Percentiles rank a stretch among this genome's conserved stretches.
Evolutionary conservation across 1,140 invertebrate species (phyloP).

Genomic region (Aleiodes sp.): DNA sequence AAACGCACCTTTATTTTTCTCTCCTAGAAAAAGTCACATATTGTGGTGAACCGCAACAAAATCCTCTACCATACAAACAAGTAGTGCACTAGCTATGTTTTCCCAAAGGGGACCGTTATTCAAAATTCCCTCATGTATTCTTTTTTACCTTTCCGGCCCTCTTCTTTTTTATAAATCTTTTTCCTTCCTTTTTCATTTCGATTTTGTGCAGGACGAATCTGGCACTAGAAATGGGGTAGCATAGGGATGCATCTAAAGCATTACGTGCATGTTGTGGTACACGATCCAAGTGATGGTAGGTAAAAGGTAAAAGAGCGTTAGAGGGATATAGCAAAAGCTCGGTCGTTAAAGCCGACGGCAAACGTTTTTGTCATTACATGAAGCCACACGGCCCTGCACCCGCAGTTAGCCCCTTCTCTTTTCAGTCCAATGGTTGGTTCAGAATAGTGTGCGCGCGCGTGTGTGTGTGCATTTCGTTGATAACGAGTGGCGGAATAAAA

Average conservation of each 20-base stretch:
- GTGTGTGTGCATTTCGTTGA: slow-evolving; percentile 20
- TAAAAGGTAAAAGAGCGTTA: neutral
- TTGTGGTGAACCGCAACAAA: slow-evolving; percentile 6
- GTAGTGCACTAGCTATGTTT: neutral
- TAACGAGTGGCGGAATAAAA: slow-evolving; percentile 23
- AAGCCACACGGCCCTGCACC: too few species aligned
- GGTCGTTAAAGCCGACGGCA: slow-evolving; percentile 15
- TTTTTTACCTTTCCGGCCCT: neutral
- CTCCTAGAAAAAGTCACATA: neutral
- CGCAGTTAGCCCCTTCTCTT: neutral
- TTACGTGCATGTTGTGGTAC: neutral
- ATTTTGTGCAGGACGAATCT: neutral
- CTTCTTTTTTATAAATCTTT: neutral
- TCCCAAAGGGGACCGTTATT: neutral
- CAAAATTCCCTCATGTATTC: neutral
- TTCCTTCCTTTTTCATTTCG: neutral
- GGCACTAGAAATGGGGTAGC: neutral
- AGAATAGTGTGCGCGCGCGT: too few species aligned
- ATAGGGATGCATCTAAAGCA: neutral
- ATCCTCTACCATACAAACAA: neutral
- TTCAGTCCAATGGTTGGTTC: neutral
- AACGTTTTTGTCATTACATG: slow-evolving; percentile 17
- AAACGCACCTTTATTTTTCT: neutral
- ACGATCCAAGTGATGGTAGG: neutral
- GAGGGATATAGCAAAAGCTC: neutral